Base-by-base conservation (phyloP, 92 coral and sea anemone species). In the Epizoanthus scotinus region DNA sequence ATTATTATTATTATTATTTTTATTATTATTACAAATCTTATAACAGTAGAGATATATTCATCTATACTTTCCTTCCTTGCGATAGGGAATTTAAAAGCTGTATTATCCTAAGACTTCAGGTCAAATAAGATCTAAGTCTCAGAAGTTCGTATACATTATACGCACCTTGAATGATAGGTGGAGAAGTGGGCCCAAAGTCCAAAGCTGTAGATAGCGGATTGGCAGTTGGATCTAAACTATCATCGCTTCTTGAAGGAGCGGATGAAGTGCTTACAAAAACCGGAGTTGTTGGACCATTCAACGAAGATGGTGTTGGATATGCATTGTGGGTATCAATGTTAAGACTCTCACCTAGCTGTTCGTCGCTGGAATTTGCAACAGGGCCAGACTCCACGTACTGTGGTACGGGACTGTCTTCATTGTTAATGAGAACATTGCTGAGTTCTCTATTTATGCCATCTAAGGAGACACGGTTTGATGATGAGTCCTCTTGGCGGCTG, bases 381-480 rank as follows among this genome's bases (percentile, higher is more conserved):
- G 81, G 67, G 14, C 81, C 81, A 4, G 81, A 34, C 17, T 58
- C 81, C 20, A 75, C 81, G 18, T 75, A 75, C 68, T 59, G 55
- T 0, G 81, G 81, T 15, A 75, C 69, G 24, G 56, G 36, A 12
- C 40, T 60, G 38, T 75, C 68, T 59, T 75, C 56, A 75, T 27
- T 58, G 36, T 59, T 75, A 5, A 58, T 36, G 24, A 56, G 56
- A 52, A 60, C 81, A 14, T 21, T 73, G 63, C 64, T 22, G 53
- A 73, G 59, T 29, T 73, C 69, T 36, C 63, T 71, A 27, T 71
- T 52, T 25, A 71, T 47, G 55, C 60, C 78, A 27, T 71, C 78
- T 24, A 56, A 52, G 55, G 69, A 60, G 22, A 58, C 26, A 42
- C 15, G 81, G 19, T 21, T 75, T 52, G 81, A 38, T 17, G 70